Evolutionary conservation across 1,140 invertebrate genomes (phyloP).

Genomic region (Drosophila pseudoananassae): DNA sequence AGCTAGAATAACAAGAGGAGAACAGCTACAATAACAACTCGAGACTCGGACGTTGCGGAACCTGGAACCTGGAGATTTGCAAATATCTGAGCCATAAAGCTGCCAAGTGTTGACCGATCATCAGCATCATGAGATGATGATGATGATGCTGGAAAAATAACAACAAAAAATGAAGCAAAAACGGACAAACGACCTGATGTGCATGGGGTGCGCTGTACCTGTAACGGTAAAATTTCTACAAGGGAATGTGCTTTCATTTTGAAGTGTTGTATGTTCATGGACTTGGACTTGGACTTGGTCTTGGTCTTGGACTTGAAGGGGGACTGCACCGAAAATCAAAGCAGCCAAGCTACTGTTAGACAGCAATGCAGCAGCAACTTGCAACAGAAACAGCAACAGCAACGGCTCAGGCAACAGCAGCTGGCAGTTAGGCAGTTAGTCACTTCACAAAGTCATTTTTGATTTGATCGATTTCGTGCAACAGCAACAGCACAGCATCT

Average conservation of each 20-base stretch:
- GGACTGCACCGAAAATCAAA: slow-evolving; percentile 52
- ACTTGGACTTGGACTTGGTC: slow-evolving; percentile 46
- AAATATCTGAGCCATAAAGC: slow-evolving; percentile 78
- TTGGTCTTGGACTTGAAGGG: slow-evolving; percentile 32
- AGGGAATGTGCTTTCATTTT: slow-evolving; percentile 83
- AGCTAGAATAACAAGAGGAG: slow-evolving; percentile 73
- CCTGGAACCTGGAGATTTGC: slow-evolving; percentile 61
- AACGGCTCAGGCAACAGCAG: slow-evolving; percentile 51
- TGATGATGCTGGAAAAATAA: slow-evolving; percentile 34
- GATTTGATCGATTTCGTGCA: slow-evolving; percentile 83
- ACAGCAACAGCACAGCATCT: slow-evolving; percentile 34
- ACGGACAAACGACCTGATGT: slow-evolving; percentile 61
- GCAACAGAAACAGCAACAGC: slow-evolving; percentile 10
- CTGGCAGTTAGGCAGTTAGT: slow-evolving; percentile 79
- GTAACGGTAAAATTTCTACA: slow-evolving; percentile 81
- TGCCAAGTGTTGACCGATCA: slow-evolving; percentile 77
- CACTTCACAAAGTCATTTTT: slow-evolving; percentile 82
- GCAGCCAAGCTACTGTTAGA: slow-evolving; percentile 69
- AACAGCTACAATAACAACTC: slow-evolving; percentile 78
- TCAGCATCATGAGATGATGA: slow-evolving; percentile 38
- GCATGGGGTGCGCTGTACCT: slow-evolving; percentile 56
- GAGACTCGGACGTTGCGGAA: slow-evolving; percentile 44
- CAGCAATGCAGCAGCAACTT: slow-evolving; percentile 43
- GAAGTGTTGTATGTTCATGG: slow-evolving; percentile 76
- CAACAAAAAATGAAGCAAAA: slow-evolving; percentile 11